These are phyloP conservation scores for Macrochelys suwanniensis DNA, from an alignment of 2,797 vertebrate genomes.

Conservation along the genomic window DNA sequence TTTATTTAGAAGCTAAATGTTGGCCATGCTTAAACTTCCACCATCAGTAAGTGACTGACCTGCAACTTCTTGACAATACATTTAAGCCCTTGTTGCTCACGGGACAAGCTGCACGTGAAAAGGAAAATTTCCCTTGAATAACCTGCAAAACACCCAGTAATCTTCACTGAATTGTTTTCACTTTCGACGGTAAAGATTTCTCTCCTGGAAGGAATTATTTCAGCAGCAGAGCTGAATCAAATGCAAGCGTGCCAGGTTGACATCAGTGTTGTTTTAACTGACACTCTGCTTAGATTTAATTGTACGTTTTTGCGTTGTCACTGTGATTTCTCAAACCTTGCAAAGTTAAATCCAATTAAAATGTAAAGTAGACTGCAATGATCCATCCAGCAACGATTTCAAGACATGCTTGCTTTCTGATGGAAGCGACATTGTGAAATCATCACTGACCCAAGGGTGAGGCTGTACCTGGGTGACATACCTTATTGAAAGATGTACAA, in stretches of 20 bases:
- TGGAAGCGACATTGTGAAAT: not conserved
- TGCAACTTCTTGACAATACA: not conserved
- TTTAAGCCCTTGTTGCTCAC: not conserved
- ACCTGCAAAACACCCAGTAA: not conserved
- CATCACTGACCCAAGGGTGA: not conserved
- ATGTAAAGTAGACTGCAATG: not conserved
- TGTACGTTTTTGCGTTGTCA: constrained; percentile 58
- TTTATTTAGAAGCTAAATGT: not conserved
- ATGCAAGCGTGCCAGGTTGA: constrained; percentile 25
- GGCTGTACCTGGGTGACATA: not conserved
- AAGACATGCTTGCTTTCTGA: not conserved
- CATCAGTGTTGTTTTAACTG: constrained; percentile 51
- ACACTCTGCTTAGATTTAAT: constrained; percentile 43
- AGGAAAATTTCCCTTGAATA: not conserved
- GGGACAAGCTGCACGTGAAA: not conserved
- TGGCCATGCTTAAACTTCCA: not conserved
- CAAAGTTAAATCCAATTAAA: constrained; percentile 6
- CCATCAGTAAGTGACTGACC: not conserved
- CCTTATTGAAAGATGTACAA: not conserved
- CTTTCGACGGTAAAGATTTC: not conserved
- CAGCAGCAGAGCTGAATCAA: constrained; percentile 27
- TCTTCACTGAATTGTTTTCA: constrained; percentile 14
- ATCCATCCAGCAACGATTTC: constrained; percentile 18
- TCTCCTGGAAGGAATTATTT: constrained; percentile 24
- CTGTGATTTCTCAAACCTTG: constrained; percentile 37